These are phyloP conservation scores for Phrynocephalus vlangalii DNA, from an alignment of 2,797 vertebrate genomes.

Conservation along the genomic window DNA sequence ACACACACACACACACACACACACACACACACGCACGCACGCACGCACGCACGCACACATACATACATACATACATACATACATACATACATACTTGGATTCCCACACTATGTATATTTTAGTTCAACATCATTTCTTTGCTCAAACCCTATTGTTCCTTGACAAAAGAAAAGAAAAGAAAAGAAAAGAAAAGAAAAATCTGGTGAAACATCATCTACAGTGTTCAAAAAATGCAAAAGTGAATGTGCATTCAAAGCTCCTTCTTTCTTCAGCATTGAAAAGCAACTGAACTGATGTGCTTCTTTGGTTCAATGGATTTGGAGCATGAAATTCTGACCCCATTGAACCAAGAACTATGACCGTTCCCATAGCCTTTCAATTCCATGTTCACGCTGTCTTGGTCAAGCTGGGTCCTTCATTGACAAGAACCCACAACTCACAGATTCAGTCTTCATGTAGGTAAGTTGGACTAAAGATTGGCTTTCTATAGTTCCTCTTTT, in stretches of 20 bases:
- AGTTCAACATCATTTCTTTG: not conserved
- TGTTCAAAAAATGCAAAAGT: not conserved
- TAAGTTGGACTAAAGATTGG: not conserved
- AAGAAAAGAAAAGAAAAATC: too few species aligned
- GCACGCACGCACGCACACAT: too few species aligned
- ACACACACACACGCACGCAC: too few species aligned
- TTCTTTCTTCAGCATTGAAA: constrained; percentile 5
- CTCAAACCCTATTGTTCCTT: not conserved
- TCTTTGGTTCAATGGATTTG: constrained; percentile 24
- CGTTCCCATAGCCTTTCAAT: not conserved
- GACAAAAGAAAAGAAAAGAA: not conserved
- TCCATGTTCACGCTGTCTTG: not conserved
- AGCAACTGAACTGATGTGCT: not conserved
- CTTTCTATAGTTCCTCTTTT: not conserved
- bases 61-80: too few species aligned
- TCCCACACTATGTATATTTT: not conserved
- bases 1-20: too few species aligned
- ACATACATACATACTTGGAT: too few species aligned
- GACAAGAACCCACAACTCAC: not conserved
- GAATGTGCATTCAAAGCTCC: not conserved
- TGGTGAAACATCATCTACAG: too few species aligned
- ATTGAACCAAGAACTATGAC: constrained; percentile 21
- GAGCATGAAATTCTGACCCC: constrained; percentile 38
- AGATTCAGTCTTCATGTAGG: not conserved
- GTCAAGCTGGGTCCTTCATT: not conserved